A percentile compares a stretch with the other conserved stretches of the same genome.
Conservation (phyloP, 2,888 invertebrate species). For the Zonitis immaculata region DNA sequence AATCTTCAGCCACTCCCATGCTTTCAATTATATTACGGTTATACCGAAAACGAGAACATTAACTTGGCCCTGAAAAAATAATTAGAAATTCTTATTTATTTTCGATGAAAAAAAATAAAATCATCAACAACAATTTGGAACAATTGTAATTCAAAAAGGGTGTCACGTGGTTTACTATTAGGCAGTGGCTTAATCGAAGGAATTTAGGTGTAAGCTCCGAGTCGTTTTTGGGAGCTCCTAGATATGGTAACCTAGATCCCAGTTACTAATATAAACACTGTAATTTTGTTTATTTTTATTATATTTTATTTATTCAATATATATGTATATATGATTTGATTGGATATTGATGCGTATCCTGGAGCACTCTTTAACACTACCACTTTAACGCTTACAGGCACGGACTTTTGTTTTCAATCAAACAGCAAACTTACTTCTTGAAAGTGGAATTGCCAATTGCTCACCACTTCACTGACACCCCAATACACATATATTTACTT, state of each 20-base stretch:
- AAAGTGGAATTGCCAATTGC: constrained; percentile 33
- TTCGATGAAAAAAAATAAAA: neutral
- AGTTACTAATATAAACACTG: constrained; percentile 5
- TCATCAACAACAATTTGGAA: neutral
- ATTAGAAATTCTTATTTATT: neutral
- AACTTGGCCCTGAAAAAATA: constrained; percentile 40
- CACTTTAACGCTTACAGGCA: constrained; percentile 27
- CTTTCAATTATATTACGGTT: constrained; percentile 33
- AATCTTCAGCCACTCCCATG: constrained; percentile 88
- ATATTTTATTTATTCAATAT: too few species aligned
- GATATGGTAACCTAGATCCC: constrained; percentile 10
- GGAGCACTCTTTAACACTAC: constrained; percentile 20
- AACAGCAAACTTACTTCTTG: constrained; percentile 42
- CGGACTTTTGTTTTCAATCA: constrained; percentile 20
- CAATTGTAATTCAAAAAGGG: neutral
- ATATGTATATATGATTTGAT: too few species aligned
- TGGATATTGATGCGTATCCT: constrained; percentile 8
- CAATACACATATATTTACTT: constrained; percentile 32
- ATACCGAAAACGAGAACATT: constrained; percentile 46
- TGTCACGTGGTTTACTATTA: constrained; percentile 9
- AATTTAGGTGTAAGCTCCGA: constrained; percentile 7
- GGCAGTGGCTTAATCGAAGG: constrained; percentile 9
- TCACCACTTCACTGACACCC: constrained; percentile 40
- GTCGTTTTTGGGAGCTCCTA: constrained; percentile 10
- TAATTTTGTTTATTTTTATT: neutral